A percentile compares a stretch with the other conserved stretches of the same genome.
Conservation (phyloP, 2,797 vertebrate species). For the Oreochromis mossambicus region DNA sequence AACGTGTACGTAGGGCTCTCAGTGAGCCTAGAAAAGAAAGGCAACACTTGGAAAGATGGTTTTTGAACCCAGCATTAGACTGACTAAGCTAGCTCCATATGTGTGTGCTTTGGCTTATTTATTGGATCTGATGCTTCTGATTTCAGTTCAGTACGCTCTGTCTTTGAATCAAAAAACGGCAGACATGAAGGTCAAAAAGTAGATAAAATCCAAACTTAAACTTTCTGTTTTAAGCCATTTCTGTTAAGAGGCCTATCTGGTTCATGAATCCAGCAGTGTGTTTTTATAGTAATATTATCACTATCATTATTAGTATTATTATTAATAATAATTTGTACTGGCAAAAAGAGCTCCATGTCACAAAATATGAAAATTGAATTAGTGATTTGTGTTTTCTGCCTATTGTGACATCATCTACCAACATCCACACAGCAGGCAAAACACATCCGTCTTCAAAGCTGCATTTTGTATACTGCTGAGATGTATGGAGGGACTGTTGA, state of each 20-base stretch:
- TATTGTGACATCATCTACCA: neutral
- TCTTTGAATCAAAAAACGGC: neutral
- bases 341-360: neutral
- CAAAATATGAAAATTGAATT: neutral
- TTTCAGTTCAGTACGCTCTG: neutral
- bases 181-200: neutral
- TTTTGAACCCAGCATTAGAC: neutral
- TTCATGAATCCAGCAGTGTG: neutral
- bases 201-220: neutral
- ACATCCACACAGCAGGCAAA: neutral
- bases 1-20: neutral
- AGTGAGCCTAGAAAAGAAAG: neutral
- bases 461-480: neutral
- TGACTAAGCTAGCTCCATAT: neutral
- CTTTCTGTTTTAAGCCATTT: neutral
- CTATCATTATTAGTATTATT: neutral
- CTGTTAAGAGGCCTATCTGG: neutral
- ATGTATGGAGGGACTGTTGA: conserved; percentile 30
- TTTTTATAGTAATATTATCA: neutral
- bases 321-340: neutral
- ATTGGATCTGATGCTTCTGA: neutral
- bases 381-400: neutral
- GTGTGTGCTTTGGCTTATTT: neutral
- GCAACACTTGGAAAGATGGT: neutral
- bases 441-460: neutral